Conservation (phyloP, 2,888 invertebrate species). For the Lasioglossum villosulum region DNA sequence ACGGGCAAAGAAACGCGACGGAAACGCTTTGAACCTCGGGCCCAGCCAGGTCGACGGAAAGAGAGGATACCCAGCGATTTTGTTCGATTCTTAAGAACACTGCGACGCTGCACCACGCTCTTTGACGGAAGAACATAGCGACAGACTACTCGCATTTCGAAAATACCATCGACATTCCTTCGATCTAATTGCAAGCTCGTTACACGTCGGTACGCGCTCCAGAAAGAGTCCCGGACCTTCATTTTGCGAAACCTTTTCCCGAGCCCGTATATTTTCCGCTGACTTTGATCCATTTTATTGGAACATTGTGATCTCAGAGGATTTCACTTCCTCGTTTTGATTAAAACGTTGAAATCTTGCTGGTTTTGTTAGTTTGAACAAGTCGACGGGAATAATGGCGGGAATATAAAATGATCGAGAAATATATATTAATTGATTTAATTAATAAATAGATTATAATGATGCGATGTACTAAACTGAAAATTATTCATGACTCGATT, state of each 20-base stretch:
- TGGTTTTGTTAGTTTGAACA: too few species aligned
- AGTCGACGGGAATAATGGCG: too few species aligned
- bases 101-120: conserved; percentile 17
- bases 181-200: conserved; percentile 3
- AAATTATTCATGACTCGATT: too few species aligned
- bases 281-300: neutral
- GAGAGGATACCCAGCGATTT: conserved; percentile 55
- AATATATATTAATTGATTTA: too few species aligned
- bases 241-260: neutral
- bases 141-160: neutral
- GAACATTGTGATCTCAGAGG: neutral
- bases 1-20: conserved; percentile 14
- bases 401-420: too few species aligned
- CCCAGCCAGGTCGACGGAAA: conserved; percentile 64
- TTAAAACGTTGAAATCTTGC: too few species aligned
- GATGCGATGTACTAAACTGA: too few species aligned
- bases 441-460: too few species aligned
- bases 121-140: conserved; percentile 12
- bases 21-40: conserved; percentile 71
- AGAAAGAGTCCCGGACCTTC: neutral
- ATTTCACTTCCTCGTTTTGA: neutral
- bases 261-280: neutral
- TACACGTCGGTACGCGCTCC: neutral
- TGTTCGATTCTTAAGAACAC: conserved; percentile 52
- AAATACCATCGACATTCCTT: conserved; percentile 3